Base-by-base conservation (phyloP, 2,888 invertebrate species). In the Hydriomena furcata region DNA sequence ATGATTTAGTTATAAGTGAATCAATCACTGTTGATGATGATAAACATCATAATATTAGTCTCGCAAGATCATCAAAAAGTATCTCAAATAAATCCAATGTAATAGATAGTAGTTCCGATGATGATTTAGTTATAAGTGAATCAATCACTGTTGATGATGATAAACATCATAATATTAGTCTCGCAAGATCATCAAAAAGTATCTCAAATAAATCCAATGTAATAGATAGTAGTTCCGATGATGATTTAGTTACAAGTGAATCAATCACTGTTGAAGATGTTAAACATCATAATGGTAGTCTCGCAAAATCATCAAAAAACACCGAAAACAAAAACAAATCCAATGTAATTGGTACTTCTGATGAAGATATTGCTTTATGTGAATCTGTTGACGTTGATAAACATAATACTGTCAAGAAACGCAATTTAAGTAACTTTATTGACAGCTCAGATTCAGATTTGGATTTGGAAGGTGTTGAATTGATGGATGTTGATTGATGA, bases 361-460 rank as follows among this genome's bases (percentile, higher is more conserved):
- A 34, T 31, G 31, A 20, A 1, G 13, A 13, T 37, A 1, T 6
- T 7, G 20, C 5, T 11, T 8, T 20, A 20, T 27, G 21, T 23
- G 43, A 32, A 8, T 6, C 21, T 7, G 23, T 24, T 13, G 23
- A 36, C 5, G 13, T 23, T 24, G 30, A 45, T 13, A 13, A 44
- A 11, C 25, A 44, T 2, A n/a, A 10, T 34, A 28, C 1, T 24
- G 5, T 6, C 5, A 41, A 25, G 12, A 45, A 28, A 17, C 7
- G 41, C 7, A 48, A 52, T 40, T 58, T 46, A 45, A 52, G 55
- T 2, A 52, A 56, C 38, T 30, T 55, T 17, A 57, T 60, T 7
- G 55, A 59, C 30, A 65, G 65, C 51, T 69, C 72, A 11, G 73
- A 71, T 30, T 23, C 36, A 7, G 76, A 79, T n/a, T n/a, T n/a